These are phyloP conservation scores for Ormyrus pomaceus DNA, from an alignment of 2,888 invertebrate genomes.

Conservation along the genomic window DNA sequence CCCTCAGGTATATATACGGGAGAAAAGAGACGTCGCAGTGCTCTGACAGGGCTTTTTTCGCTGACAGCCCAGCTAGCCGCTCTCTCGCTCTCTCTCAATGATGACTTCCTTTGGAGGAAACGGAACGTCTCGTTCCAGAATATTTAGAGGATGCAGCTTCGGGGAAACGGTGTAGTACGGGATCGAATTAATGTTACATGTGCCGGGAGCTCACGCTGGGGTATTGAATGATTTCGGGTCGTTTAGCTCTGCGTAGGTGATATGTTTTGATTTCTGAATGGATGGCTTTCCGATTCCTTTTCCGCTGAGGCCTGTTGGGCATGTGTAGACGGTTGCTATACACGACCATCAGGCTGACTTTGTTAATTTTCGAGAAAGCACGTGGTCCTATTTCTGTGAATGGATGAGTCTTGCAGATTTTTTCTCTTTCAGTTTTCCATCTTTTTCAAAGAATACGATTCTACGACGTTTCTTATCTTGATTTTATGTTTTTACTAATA, in stretches of 20 bases:
- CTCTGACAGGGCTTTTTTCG: background rate
- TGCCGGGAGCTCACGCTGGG: constrained; percentile 31
- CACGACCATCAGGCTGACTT: too few relatives aligned
- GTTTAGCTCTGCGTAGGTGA: constrained; percentile 10
- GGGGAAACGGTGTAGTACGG: constrained; percentile 7
- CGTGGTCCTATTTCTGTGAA: too few relatives aligned
- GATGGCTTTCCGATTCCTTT: too few relatives aligned
- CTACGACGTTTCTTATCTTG: too few relatives aligned
- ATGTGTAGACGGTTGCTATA: too few relatives aligned
- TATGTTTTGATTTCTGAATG: constrained; percentile 22
- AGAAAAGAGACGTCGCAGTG: background rate
- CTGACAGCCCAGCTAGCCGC: background rate
- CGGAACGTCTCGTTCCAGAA: constrained; percentile 38
- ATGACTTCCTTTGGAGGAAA: constrained; percentile 46
- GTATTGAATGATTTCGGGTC: constrained; percentile 39
- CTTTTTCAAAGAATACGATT: too few relatives aligned
- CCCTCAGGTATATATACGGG: background rate
- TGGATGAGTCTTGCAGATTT: too few relatives aligned
- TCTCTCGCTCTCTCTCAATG: constrained; percentile 19
- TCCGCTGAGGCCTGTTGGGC: too few relatives aligned
- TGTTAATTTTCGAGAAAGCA: too few relatives aligned
- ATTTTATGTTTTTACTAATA: too few relatives aligned
- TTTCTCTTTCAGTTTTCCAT: too few relatives aligned
- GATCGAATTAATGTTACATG: constrained; percentile 39
- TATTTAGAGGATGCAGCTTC: constrained; percentile 30